Conservation (phyloP, 1,140 invertebrate species). For the Calliphora vicina region DNA sequence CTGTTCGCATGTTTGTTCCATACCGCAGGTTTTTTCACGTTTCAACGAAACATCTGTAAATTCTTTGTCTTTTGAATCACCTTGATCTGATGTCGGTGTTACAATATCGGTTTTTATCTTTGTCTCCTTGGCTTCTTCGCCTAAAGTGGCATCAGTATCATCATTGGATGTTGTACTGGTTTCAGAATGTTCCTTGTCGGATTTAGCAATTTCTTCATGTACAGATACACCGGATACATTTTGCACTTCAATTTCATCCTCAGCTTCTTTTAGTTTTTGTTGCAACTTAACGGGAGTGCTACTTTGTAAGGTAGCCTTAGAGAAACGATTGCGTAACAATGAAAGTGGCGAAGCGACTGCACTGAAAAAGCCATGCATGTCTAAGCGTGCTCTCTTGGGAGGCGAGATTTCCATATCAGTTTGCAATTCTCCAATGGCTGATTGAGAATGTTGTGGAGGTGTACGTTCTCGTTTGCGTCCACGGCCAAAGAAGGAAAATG, state of each 20-base stretch:
- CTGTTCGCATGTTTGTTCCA: constrained; percentile 20
- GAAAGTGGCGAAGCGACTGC: constrained; percentile 53
- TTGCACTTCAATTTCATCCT: constrained; percentile 52
- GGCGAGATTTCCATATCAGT: constrained; percentile 55
- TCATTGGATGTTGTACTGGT: not conserved
- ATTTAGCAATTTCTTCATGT: constrained; percentile 45
- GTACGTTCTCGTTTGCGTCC: constrained; percentile 57
- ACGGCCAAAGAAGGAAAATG: constrained; percentile 55
- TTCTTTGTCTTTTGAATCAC: constrained; percentile 29
- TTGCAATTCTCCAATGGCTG: constrained; percentile 48
- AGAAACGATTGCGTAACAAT: constrained; percentile 53
- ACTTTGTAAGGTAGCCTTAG: constrained; percentile 48
- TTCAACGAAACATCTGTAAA: constrained; percentile 14
- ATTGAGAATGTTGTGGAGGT: constrained; percentile 49
- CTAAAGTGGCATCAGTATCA: constrained; percentile 44
- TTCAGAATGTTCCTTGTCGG: constrained; percentile 28
- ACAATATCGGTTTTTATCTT: not conserved
- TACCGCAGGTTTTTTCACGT: constrained; percentile 17
- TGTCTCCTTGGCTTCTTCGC: constrained; percentile 47
- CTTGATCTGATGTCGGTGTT: not conserved
- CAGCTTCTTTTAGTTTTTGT: constrained; percentile 42
- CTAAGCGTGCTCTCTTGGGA: constrained; percentile 56
- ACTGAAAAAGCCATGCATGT: constrained; percentile 47
- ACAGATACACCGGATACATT: constrained; percentile 52
- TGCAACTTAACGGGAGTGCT: constrained; percentile 45